Percentiles rank a stretch among this genome's conserved stretches.
Evolutionary conservation across 2,113 vertebrate genomes (phyloP).

Genomic region (Oplegnathus fasciatus): DNA sequence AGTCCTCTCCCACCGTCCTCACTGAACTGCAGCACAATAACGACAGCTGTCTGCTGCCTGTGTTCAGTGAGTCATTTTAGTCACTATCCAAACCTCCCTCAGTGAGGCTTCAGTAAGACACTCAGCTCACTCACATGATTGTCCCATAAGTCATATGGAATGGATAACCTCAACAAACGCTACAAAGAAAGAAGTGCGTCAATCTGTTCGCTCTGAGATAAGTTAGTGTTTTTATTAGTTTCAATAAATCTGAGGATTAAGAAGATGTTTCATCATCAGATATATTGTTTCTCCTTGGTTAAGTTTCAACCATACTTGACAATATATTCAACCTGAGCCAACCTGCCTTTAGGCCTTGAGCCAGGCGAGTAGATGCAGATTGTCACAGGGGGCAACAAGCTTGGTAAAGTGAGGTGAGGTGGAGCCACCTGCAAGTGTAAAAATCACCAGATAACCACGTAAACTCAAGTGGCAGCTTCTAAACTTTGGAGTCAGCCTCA

Average conservation of each 20-base stretch:
- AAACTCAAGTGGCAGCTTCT: slow-evolving; percentile 32
- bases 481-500: slow-evolving; percentile 65
- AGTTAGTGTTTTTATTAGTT: slow-evolving; percentile 68
- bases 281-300: slow-evolving; percentile 53
- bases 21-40: slow-evolving; percentile 31
- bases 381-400: slow-evolving; percentile 48
- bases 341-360: slow-evolving; percentile 24
- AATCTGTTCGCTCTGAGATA: slow-evolving; percentile 61
- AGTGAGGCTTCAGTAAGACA: slow-evolving; percentile 55
- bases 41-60: slow-evolving; percentile 4
- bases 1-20: slow-evolving; percentile 13
- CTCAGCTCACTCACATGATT: slow-evolving; percentile 40
- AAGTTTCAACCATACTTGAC: slow-evolving; percentile 42
- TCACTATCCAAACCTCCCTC: slow-evolving; percentile 25
- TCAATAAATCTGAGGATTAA: slow-evolving; percentile 52
- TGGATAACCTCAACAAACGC: slow-evolving; percentile 66
- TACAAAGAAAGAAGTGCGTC: slow-evolving; percentile 68
- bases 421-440: slow-evolving; percentile 50
- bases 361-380: slow-evolving; percentile 33
- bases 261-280: slow-evolving; percentile 48
- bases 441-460: slow-evolving; percentile 28
- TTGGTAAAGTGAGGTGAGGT: slow-evolving; percentile 51
- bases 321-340: slow-evolving; percentile 37
- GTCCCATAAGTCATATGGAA: slow-evolving; percentile 66
- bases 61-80: slow-evolving; percentile 15